phyloP scores from a whole-genome alignment of 1,140 invertebrate genomes.

The Phenacoccus solenopsis region DNA sequence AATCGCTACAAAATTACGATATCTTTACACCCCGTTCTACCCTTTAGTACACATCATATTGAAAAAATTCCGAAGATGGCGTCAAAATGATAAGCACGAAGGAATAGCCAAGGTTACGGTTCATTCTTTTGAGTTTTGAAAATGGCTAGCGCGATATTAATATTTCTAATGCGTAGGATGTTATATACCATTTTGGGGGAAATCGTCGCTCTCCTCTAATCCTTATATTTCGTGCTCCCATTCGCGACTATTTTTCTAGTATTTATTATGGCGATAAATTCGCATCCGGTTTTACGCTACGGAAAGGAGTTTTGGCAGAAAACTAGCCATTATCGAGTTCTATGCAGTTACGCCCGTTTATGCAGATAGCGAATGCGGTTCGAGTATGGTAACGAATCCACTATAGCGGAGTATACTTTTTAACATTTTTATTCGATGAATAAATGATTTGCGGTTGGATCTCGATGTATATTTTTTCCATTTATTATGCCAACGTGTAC shows the following conservation, averaged over 20 bases:
- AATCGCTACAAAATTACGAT: too few species aligned
- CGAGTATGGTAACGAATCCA: too few species aligned
- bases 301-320: background rate
- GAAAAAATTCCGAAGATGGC: background rate
- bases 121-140: background rate
- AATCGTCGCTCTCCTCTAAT: background rate
- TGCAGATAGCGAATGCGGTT: too few species aligned
- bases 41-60: too few species aligned
- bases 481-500: too few species aligned
- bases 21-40: too few species aligned
- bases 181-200: background rate
- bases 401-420: too few species aligned
- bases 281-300: background rate
- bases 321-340: background rate
- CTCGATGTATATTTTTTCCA: too few species aligned
- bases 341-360: background rate
- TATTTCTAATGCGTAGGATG: background rate
- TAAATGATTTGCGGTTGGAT: too few species aligned
- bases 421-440: too few species aligned
- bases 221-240: background rate
- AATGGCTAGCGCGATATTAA: background rate
- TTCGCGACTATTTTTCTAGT: background rate
- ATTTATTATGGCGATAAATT: background rate
- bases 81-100: background rate
- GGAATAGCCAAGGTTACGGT: background rate